Conservation (phyloP, 2,113 vertebrate species). For the Orycteropus afer region DNA sequence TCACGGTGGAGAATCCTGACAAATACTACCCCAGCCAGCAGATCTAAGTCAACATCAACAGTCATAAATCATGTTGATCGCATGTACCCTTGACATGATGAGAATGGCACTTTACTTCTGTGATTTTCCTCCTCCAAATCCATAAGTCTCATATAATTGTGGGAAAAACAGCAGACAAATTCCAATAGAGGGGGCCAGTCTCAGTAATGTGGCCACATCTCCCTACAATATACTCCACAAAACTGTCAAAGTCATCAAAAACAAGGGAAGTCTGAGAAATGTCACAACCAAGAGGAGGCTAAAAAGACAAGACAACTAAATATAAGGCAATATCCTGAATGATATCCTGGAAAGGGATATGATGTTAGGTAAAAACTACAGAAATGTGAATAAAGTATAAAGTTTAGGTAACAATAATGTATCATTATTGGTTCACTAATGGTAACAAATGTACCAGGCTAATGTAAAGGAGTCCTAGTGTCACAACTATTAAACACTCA, state of each 20-base stretch:
- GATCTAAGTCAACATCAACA: neutral
- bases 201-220: too few relatives aligned
- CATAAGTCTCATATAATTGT: neutral
- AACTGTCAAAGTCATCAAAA: neutral
- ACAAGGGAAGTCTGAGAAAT: neutral
- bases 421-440: neutral
- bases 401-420: neutral
- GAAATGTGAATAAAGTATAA: neutral
- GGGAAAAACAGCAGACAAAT: neutral
- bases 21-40: neutral
- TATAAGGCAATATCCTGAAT: neutral
- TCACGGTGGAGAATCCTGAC: neutral
- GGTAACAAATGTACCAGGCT: neutral
- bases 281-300: neutral
- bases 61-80: neutral
- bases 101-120: neutral
- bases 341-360: neutral
- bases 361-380: neutral
- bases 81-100: neutral
- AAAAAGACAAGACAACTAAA: neutral
- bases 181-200: neutral
- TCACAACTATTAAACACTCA: too few relatives aligned
- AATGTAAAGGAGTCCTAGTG: neutral
- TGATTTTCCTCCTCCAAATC: neutral
- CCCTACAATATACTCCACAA: neutral